Evolutionary conservation across 2,797 vertebrate species (phyloP), one percentile per base, ranked within the genome.

Genomic region (Monodelphis domestica): DNA sequence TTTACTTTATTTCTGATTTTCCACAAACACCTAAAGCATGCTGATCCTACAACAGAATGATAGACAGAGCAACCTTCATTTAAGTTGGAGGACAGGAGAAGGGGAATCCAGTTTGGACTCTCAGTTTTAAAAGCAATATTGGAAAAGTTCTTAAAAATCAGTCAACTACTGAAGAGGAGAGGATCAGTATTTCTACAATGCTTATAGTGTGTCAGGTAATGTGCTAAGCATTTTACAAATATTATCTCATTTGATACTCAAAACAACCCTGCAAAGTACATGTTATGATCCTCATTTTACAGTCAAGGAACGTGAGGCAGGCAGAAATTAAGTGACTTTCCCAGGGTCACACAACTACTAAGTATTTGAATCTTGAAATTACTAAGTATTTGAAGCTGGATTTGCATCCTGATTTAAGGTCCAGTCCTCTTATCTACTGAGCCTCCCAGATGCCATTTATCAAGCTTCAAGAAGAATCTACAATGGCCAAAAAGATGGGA

Each of bases 391-490:
- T 45, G 70, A 78, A 17, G 2, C 70, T 70, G n/a, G 10, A 78
- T 78, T 24, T 45, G n/a, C 24, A 17, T 78, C 70, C 17, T 78
- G 70, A 45, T 24, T 45, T n/a, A n/a, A 26, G 17, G 38, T 24
- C 63, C 63, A 78, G n/a, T 21, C 17, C 9, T 38, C 63, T 38
- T n/a, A 78, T 78, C 70, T 21, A 26, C 21, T 45, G 38, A 45
- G 38, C 38, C n/a, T 45, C 38, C 21, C 78, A 3, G 21, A 52
- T 0, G 53, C 38, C 52, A 51, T 51, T 84, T 78, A 88, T 78
- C 93, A 91, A 21, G 14, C 89, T 54, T 91, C 84, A 56, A 12
- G 11, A 93, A 90, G 91, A 94, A 55, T 30, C n/a, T 29, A 59
- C 29, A 52, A 50, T 38, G 90, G 95, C 51, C 24, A 70, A 91